Conservation (phyloP, 1,140 invertebrate genomes). For the Heliconius hermathena region DNA sequence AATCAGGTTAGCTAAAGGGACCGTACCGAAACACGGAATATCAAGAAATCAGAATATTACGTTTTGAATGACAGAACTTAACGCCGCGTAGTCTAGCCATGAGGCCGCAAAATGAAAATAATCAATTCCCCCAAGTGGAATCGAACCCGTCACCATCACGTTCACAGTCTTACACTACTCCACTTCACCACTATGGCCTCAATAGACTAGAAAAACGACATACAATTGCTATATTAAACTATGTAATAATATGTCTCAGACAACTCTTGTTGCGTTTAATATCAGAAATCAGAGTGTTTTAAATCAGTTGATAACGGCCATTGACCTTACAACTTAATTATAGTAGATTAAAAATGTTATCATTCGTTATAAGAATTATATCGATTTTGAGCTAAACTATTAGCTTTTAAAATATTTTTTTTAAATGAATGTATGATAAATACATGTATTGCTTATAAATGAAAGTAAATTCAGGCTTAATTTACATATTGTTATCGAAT, state of each 20-base stretch:
- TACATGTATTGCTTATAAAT: neutral
- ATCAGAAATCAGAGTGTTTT: neutral
- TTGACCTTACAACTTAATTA: conserved; percentile 23
- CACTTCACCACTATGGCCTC: no score
- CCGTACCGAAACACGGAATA: no score
- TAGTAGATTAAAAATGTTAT: conserved; percentile 20
- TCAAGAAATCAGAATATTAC: no score
- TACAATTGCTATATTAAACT: neutral
- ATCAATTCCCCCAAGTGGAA: no score
- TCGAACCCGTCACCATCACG: no score
- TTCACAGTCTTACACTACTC: no score
- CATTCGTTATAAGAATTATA: neutral
- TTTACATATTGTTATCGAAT: neutral
- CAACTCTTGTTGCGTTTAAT: neutral
- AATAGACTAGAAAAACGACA: neutral
- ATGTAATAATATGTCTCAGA: neutral
- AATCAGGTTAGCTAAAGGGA: no score
- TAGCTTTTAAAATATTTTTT: neutral
- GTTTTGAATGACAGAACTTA: no score
- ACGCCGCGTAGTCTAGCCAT: no score
- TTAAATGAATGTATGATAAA: neutral
- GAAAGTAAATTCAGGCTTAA: neutral
- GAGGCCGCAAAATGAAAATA: no score
- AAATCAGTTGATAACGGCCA: conserved; percentile 18
- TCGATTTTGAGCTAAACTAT: neutral